Evolutionary conservation across 1,140 invertebrate species (phyloP), one percentile per base, ranked within the genome.

Genomic region (Drosophila repletoides): DNA sequence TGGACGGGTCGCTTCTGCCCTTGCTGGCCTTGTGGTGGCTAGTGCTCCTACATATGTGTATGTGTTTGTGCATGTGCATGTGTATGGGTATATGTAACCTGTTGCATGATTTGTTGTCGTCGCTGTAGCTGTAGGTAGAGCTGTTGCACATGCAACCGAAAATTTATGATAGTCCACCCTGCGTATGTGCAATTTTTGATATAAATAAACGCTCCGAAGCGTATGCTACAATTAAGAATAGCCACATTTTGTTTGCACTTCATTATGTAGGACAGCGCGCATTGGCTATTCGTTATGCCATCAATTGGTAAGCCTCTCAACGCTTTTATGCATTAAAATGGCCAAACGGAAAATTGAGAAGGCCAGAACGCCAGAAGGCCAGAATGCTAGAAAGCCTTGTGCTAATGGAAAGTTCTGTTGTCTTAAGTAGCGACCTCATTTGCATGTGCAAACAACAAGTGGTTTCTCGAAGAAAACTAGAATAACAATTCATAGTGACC

Each of bases 91-190:
- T 65, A 33, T 52, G 63, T 58, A 76, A 87, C 80, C 80, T 86
- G 80, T 86, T 86, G 80, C 81, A 86, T 80, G 75, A 87, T 80
- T 80, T 86, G 75, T 86, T 59, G 55, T 38, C 43, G 15, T 15
- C 41, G 21, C 14, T 56, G 55, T 52, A 10, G 14, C 24, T 43
- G 34, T 12, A 65, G n/a, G 7, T 9, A 9, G 7, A 17, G 33
- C n/a, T 63, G 40, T 55, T 69, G 75, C 55, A 65, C 51, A 55
- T 72, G 51, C 68, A 49, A n/a, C 14, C 22, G 38, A 29, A 9
- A 73, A 87, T 86, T 86, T 87, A 87, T 67, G 55, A 26, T 38
- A 12, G 34, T 2, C 41, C 29, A 56, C 70, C 51, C 33, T 26
- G 66, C 55, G 79, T 75, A 55, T 66, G 19, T 41, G 67, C 29